phyloP scores from a whole-genome alignment of 2,113 vertebrate species.

The Cavia aperea region DNA sequence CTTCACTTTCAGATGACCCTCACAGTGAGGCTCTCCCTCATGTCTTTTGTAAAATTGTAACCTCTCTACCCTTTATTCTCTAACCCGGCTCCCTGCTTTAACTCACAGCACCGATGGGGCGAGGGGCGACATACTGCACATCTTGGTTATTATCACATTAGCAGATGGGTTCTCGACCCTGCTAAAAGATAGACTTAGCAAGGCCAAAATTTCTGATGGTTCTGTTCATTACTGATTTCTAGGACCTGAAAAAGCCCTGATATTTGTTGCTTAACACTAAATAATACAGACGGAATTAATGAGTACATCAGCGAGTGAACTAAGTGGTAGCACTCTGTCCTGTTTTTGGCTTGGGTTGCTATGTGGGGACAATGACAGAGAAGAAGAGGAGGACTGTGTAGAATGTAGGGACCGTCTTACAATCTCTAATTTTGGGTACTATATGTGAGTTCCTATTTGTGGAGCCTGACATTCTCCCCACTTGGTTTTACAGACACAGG shows the following conservation, averaged over 20 bases:
- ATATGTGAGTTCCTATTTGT: neutral
- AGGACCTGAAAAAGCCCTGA: neutral
- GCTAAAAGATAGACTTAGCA: neutral
- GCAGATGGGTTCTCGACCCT: neutral
- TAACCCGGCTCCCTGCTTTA: neutral
- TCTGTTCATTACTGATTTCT: neutral
- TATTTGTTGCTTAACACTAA: neutral
- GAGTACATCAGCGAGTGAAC: neutral
- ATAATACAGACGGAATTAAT: neutral
- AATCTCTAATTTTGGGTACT: neutral
- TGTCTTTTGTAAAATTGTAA: neutral
- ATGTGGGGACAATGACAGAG: neutral
- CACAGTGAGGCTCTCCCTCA: neutral
- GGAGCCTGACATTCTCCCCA: neutral
- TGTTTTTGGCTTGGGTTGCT: neutral
- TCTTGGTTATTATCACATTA: neutral
- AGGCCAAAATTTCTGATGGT: neutral
- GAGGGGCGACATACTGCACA: neutral
- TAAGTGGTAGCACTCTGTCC: neutral
- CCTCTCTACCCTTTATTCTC: neutral
- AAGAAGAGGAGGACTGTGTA: neutral
- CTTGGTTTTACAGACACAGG: neutral
- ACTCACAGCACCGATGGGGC: neutral
- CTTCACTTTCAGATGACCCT: neutral
- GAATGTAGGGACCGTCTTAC: neutral